phyloP scores from a whole-genome alignment of 92 coral and sea anemone species.

The Pocillopora grandis region DNA sequence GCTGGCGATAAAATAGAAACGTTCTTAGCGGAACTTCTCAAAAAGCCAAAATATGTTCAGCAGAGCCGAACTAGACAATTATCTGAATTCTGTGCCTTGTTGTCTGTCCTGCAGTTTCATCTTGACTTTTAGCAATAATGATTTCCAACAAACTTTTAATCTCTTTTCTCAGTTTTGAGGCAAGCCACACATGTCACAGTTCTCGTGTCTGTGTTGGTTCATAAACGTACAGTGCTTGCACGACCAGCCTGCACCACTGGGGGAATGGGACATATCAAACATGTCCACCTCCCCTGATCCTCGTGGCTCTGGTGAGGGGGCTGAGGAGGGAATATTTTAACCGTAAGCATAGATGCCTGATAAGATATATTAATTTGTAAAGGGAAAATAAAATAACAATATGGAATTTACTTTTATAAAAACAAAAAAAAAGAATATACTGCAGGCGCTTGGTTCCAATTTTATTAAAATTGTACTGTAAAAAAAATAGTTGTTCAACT shows the following conservation, averaged over 20 bases:
- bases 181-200: constrained; percentile 48
- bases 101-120: background rate
- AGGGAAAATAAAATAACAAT: too few species aligned
- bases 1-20: too few species aligned
- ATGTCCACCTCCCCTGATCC: constrained; percentile 63
- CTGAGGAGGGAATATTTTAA: background rate
- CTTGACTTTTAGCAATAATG: background rate
- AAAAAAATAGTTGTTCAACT: too few species aligned
- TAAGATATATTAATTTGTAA: too few species aligned
- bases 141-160: background rate
- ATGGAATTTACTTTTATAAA: too few species aligned
- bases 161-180: constrained; percentile 46
- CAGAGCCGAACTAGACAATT: background rate
- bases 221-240: constrained; percentile 97
- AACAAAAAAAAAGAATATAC: too few species aligned
- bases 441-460: too few species aligned
- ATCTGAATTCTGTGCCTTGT: background rate
- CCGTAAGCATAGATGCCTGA: background rate
- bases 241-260: constrained; percentile 80
- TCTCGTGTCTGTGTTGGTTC: constrained; percentile 61
- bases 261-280: background rate
- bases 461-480: too few species aligned
- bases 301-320: constrained; percentile 61
- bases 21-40: too few species aligned
- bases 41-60: background rate